Evolutionary conservation across 2,113 vertebrate species (phyloP), one percentile per base, ranked within the genome.

Genomic region (Emydocephalus ijimae): DNA sequence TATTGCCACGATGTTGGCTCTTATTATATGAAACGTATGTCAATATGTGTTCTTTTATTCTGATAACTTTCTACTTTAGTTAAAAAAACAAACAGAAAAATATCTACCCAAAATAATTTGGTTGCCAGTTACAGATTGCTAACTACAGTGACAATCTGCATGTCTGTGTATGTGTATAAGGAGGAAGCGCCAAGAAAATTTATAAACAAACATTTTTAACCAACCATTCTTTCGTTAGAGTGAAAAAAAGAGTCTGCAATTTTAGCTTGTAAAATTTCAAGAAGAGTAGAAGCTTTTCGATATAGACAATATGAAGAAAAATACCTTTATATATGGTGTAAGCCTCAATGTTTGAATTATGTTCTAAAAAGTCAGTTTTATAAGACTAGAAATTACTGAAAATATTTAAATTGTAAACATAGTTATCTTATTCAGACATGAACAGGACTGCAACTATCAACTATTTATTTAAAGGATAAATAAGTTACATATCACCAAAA

Each of bases 51-150:
- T 94, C 50, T 54, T 91, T 89, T 92, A 34, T 59, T 90, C 0
- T 23, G 7, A 52, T 34, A 90, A 74, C 39, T 94, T 21, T 86
- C 3, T 74, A 12, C 12, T 50, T 45, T 52, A 54, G 29, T 61
- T 92, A n/a, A 6, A 94, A 52, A 74, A 93, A 69, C 54, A 85
- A 91, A 91, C 1, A 69, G 39, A 57, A 94, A 96, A 96, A 89
- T 2, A 54, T 86, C 89, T 89, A 94, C 7, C 52, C 61, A 90
- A 92, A 92, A 89, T 45, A 94, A 93, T 92, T 0, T 0, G 64
- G 24, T 52, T 94, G 54, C 55, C 90, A 39, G 3, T 90, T 86
- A 93, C 94, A 95, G 94, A 93, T 20, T 52, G 50, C 6, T 89
- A 1, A 4, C 89, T 9, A n/a, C 91, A 88, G 1, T 2, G 90